These are phyloP conservation scores for Noctua janthe DNA, from an alignment of 2,888 invertebrate species.

Conservation along the genomic window DNA sequence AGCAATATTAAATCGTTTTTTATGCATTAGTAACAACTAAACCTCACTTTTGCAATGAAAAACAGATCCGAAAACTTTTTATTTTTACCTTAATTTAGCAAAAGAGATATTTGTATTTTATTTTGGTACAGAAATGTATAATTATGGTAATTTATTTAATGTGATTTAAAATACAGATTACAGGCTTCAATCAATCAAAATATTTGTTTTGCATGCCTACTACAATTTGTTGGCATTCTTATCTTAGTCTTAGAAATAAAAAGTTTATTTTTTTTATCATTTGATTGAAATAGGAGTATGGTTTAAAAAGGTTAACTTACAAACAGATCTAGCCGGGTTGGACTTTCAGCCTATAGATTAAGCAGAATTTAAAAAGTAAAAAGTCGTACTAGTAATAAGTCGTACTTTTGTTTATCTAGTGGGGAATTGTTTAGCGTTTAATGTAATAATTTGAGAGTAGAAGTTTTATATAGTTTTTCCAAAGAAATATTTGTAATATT, in stretches of 20 bases:
- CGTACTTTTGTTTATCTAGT: conserved; percentile 3
- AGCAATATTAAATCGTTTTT: background rate
- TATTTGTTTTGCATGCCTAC: background rate
- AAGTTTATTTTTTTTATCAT: background rate
- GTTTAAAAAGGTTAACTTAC: background rate
- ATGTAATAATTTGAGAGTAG: background rate
- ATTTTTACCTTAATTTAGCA: background rate
- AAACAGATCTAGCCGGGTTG: background rate
- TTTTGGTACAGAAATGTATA: background rate
- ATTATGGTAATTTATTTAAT: background rate
- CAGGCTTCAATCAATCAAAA: background rate
- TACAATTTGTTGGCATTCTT: background rate
- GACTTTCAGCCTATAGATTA: background rate
- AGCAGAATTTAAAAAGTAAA: background rate
- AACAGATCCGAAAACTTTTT: background rate
- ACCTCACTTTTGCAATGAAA: background rate
- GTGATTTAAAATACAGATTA: background rate
- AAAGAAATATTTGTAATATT: conserved; percentile 1
- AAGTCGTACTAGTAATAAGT: background rate
- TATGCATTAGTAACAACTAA: too few relatives aligned
- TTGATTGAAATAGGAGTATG: background rate
- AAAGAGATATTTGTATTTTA: background rate
- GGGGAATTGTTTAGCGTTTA: conserved; percentile 8
- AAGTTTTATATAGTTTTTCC: background rate
- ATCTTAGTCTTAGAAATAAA: too few relatives aligned